Conservation (phyloP, 2,113 vertebrate genomes). For the Pongo abelii region DNA sequence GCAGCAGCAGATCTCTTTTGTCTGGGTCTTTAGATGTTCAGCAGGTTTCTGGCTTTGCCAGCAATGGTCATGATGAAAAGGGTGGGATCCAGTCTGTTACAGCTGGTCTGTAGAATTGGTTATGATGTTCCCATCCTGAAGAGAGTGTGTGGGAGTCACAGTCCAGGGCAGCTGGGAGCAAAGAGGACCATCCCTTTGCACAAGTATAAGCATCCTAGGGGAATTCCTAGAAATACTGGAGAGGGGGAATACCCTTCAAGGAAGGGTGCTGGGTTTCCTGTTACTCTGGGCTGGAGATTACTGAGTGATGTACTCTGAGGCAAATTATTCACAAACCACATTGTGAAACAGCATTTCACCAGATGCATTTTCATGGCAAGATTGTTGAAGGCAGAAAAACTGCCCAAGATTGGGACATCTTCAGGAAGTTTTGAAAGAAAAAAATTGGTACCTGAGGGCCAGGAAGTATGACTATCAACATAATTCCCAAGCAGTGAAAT, state of each 20-base stretch:
- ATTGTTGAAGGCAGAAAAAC: background rate
- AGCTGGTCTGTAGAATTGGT: background rate
- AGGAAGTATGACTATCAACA: background rate
- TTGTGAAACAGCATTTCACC: background rate
- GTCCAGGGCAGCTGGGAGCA: background rate
- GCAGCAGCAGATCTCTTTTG: background rate
- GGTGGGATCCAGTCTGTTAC: background rate
- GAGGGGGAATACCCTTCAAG: accelerated
- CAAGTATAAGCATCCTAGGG: background rate
- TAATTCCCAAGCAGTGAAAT: background rate
- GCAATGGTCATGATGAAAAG: background rate
- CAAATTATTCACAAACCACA: background rate
- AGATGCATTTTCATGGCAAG: background rate
- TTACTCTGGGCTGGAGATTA: background rate
- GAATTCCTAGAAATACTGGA: background rate
- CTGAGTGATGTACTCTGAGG: background rate
- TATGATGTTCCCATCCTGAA: background rate
- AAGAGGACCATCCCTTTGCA: background rate
- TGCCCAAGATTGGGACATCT: background rate
- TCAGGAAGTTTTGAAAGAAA: background rate
- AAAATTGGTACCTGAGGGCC: background rate
- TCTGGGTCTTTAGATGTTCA: background rate
- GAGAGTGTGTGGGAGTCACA: background rate
- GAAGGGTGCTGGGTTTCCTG: background rate
- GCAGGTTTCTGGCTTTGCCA: background rate